phyloP scores from a whole-genome alignment of 2,797 vertebrate species.

The Xiphophorus birchmanni region DNA sequence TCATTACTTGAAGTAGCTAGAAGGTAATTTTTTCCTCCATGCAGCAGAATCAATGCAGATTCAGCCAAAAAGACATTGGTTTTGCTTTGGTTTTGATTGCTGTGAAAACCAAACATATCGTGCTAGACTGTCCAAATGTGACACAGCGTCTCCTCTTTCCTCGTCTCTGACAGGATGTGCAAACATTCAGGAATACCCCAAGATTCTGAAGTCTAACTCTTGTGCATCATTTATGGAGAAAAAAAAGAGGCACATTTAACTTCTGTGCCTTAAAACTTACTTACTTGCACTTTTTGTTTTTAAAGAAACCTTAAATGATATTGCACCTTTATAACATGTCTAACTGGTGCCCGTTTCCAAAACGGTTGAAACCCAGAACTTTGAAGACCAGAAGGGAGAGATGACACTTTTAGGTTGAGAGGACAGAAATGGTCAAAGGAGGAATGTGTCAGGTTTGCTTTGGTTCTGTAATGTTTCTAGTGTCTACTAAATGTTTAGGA shows the following conservation, averaged over 20 bases:
- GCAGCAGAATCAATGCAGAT: slow-evolving; percentile 34
- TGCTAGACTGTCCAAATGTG: neutral
- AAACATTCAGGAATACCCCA: neutral
- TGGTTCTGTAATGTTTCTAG: neutral
- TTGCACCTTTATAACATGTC: neutral
- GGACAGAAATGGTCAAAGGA: neutral
- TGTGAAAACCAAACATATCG: neutral
- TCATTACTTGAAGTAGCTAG: slow-evolving; percentile 48
- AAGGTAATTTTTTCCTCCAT: slow-evolving; percentile 22
- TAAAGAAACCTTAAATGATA: neutral
- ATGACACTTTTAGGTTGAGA: neutral
- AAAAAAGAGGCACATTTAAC: neutral
- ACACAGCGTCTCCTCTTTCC: neutral
- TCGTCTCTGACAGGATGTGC: neutral
- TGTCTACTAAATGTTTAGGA: neutral
- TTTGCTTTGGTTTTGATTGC: neutral
- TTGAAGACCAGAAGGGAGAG: neutral
- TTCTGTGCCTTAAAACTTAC: neutral
- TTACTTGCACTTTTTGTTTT: neutral
- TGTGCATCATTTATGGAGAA: neutral
- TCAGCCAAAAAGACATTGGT: slow-evolving; percentile 9
- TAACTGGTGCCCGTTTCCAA: neutral
- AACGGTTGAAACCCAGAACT: neutral
- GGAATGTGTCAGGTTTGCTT: neutral
- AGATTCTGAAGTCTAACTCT: neutral